phyloP scores from a whole-genome alignment of 2,888 invertebrate species.

The Crocallis elinguaria region DNA sequence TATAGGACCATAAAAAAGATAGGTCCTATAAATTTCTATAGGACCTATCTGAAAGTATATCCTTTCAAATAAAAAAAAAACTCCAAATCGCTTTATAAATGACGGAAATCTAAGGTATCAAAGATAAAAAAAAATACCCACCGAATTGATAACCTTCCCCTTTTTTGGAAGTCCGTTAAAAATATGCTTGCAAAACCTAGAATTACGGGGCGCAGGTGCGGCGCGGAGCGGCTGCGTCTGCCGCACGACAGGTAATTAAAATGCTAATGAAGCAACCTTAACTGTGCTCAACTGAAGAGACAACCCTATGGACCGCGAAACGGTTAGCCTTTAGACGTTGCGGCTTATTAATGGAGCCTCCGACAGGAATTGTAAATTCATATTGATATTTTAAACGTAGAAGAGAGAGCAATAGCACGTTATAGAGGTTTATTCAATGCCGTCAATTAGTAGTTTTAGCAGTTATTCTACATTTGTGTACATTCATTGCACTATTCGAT shows the following conservation, averaged over 20 bases:
- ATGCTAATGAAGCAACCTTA: constrained; percentile 66
- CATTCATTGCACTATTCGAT: no score
- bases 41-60: no score
- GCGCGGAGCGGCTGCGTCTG: constrained; percentile 46
- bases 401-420: not conserved
- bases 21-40: no score
- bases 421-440: no score
- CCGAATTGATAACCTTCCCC: no score
- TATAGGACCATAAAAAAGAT: no score
- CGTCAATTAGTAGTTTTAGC: no score
- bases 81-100: no score
- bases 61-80: no score
- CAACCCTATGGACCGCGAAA: constrained; percentile 33
- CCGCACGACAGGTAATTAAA: constrained; percentile 76
- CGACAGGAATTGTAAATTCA: not conserved
- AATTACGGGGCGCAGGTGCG: constrained; percentile 49
- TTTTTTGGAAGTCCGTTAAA: no score
- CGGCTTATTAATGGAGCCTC: constrained; percentile 10
- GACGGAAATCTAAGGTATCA: no score
- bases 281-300: constrained; percentile 41
- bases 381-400: not conserved
- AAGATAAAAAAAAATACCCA: not conserved
- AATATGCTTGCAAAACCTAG: constrained; percentile 55
- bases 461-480: no score
- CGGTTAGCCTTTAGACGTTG: constrained; percentile 41